Evolutionary conservation across 2,113 vertebrate genomes (phyloP).

Genomic region (Melanerpes formicivorus): DNA sequence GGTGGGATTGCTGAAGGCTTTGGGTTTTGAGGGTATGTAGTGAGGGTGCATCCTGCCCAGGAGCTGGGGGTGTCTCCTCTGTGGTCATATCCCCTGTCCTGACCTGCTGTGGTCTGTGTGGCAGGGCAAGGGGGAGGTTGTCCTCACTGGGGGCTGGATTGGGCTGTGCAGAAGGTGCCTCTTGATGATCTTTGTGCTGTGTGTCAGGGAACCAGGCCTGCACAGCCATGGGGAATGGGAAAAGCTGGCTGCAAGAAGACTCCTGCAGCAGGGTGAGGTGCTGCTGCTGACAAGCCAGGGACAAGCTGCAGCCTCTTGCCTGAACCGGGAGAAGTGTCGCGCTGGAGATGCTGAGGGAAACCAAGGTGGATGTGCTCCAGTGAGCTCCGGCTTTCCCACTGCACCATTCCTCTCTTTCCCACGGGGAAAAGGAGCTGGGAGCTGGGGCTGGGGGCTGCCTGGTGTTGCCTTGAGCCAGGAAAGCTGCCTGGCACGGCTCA

Average conservation of each 20-base stretch:
- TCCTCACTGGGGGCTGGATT: not conserved
- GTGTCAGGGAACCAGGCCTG: no score
- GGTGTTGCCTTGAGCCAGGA: not conserved
- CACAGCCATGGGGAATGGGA: not conserved
- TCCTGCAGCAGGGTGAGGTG: not conserved
- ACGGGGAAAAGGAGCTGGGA: not conserved
- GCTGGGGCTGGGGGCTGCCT: not conserved
- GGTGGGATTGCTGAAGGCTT: not conserved
- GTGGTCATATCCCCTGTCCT: accelerated
- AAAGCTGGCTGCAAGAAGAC: not conserved
- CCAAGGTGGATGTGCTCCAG: accelerated
- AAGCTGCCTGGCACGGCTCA: not conserved
- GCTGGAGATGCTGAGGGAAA: not conserved
- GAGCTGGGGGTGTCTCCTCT: not conserved
- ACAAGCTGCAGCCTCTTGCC: not conserved
- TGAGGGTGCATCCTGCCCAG: accelerated
- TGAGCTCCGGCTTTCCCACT: not conserved
- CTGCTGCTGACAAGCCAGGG: not conserved
- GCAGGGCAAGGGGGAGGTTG: not conserved
- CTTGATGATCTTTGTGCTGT: not conserved
- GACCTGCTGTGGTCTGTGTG: not conserved
- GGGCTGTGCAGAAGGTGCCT: not conserved
- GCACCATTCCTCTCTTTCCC: accelerated
- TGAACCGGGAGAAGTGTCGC: not conserved
- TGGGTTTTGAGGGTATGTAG: not conserved